Conservation (phyloP, 2,113 vertebrate genomes). For the Microtus pennsylvanicus region DNA sequence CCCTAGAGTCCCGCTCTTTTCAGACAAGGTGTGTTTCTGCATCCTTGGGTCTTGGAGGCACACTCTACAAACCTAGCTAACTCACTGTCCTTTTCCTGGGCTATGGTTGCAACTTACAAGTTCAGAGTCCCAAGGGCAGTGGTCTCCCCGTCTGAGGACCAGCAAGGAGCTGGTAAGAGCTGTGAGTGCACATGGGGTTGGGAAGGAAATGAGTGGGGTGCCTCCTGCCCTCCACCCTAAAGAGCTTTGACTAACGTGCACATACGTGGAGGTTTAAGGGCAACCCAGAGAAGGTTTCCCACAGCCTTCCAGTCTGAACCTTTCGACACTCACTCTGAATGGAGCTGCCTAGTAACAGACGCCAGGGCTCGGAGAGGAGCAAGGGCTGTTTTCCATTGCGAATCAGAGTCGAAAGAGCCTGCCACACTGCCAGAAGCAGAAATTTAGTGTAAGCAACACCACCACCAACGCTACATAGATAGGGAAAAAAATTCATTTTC, state of each 20-base stretch:
- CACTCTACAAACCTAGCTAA: not conserved
- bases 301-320: not conserved
- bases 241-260: not conserved
- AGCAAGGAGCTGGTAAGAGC: not conserved
- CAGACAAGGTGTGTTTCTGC: not conserved
- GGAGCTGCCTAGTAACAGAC: not conserved
- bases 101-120: not conserved
- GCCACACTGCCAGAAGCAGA: not conserved
- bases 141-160: not conserved
- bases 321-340: not conserved
- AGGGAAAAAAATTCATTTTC: not conserved
- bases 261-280: not conserved
- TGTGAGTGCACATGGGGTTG: not conserved
- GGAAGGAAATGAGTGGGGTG: not conserved
- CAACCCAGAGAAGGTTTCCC: not conserved
- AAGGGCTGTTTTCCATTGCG: not conserved
- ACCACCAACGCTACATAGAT: not conserved
- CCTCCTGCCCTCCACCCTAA: too few species aligned
- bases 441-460: not conserved
- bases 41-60: not conserved
- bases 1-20: not conserved
- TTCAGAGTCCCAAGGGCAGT: not conserved
- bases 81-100: not conserved
- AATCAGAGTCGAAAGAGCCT: not conserved
- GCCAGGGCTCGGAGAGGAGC: not conserved